Evolutionary conservation across 2,888 invertebrate species (phyloP), one percentile per base, ranked within the genome.

Genomic region (Unio delphinus): DNA sequence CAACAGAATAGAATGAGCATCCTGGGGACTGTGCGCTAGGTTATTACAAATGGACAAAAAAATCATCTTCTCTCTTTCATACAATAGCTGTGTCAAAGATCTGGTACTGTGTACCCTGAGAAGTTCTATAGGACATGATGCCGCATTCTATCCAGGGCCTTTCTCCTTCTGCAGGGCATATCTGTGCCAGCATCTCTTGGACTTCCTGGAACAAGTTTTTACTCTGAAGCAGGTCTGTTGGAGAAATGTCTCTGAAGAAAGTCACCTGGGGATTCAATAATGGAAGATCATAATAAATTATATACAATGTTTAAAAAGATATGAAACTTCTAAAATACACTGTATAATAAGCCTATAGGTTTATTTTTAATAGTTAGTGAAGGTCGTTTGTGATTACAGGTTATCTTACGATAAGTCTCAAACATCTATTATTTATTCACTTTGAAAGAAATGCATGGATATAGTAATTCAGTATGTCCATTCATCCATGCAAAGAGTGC

Each of bases 111-210:
- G 79, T 74, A 18, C 75, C 73, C 7, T 72, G 63, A 1, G 56
- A 26, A 5, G 65, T 71, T 55, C 54, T 70, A 61, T 79, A 82
- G 17, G 83, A 80, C 61, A 69, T 74, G 18, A 84, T 64, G 70
- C 82, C 81, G 68, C 84, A 83, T 68, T 84, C 84, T n/a, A 84
- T 70, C 75, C 74, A 75, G 4, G 81, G 80, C 30, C 61, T 67
- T 15, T 30, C 23, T 17, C 45, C 64, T 15, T 73, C 69, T 2
- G 18, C n/a, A 11, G 80, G 77, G 69, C 79, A 80, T 18, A 79
- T 63, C 56, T 66, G 34, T 11, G 66, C 34, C 55, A 83, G 55
- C 58, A 57, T 62, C n/a, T 76, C 73, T 28, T 65, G 59, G 5
- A 83, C 64, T 17, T 72, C 66, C 11, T 68, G 65, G 28, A 78